Evolutionary conservation across 2,888 invertebrate species (phyloP).

Genomic region (Netelia melanura): DNA sequence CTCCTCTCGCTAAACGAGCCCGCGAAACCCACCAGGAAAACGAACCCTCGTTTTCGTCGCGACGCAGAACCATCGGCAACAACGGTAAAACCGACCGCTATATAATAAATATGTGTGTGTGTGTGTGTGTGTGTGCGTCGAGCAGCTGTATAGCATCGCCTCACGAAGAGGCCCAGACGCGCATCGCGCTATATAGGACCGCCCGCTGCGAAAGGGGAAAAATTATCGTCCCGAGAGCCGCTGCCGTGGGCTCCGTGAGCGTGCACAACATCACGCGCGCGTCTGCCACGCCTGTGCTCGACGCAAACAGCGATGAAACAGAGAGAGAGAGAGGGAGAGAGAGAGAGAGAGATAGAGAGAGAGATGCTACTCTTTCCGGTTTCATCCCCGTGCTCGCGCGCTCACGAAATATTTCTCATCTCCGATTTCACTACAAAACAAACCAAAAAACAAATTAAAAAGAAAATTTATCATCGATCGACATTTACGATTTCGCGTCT

Average conservation of each 20-base stretch:
- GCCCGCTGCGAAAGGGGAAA: constrained; percentile 62
- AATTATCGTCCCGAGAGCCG: constrained; percentile 52
- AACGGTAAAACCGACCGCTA: constrained; percentile 13
- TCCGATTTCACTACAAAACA: too few species aligned
- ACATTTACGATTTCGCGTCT: too few species aligned
- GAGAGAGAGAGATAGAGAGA: too few species aligned
- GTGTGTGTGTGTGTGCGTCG: not conserved
- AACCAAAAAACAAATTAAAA: too few species aligned
- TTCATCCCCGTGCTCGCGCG: too few species aligned
- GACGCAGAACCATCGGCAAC: constrained; percentile 37
- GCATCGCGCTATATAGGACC: constrained; percentile 43
- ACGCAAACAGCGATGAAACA: not conserved
- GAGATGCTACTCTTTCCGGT: too few species aligned
- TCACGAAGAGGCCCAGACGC: constrained; percentile 24
- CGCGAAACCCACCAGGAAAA: constrained; percentile 38
- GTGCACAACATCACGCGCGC: constrained; percentile 30
- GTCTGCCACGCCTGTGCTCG: constrained; percentile 49
- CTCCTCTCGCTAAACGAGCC: constrained; percentile 57
- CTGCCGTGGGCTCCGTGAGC: not conserved
- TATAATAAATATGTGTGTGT: not conserved
- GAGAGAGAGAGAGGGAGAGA: not conserved
- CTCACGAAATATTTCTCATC: too few species aligned
- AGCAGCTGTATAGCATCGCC: not conserved
- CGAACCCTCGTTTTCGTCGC: constrained; percentile 60
- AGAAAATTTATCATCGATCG: too few species aligned